Evolutionary conservation across 1,140 invertebrate genomes (phyloP), one percentile per base, ranked within the genome.

Genomic region (Brachionus asplanchnoidis): DNA sequence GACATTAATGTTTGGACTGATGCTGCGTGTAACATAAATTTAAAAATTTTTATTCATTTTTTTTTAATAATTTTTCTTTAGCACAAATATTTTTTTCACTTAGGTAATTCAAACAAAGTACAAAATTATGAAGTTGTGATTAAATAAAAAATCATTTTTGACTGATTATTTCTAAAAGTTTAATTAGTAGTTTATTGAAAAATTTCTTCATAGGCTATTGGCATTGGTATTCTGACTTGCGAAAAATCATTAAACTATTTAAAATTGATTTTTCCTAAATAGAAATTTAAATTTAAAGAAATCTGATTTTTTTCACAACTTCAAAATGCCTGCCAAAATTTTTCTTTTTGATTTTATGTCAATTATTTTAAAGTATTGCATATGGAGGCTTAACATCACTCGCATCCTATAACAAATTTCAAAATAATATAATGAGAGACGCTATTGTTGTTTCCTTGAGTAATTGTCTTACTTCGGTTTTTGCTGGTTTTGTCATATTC

Each of bases 401-500:
- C 86, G 92, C 94, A 8, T 94, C 93, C 1, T 95, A 95, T 88
- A 95, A 95, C 87, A 91, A 92, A 32, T 95, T 95, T 88, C 90
- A 91, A 36, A 94, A 88, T 46, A 88, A 88, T 79, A 86, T 86
- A 17, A 86, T 87, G 60, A 90, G 90, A 86, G 97, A 99, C 89
- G 95, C 96, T 0, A 93, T 98, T 6, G 93, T 96, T 88, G 95
- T 99, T 14, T 97, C 95, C 12, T 89, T 97, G 50, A 95, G 95
- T 2, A 99, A 99, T 88, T 96, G 96, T 87, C 93, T 94, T 84
- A 99, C 97, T 0, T 98, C 96, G 9, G 94, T 99, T 93, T 98
- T 99, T 88, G 97, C 97, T 80, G 97, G 96, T 0, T 95, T 99
- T 83, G 97, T 99, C 1, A 96, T 99, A 12, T 99, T 99, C 88